Evolutionary conservation across 2,797 vertebrate species (phyloP).

Genomic region (Parauchenoglanis punctatus): DNA sequence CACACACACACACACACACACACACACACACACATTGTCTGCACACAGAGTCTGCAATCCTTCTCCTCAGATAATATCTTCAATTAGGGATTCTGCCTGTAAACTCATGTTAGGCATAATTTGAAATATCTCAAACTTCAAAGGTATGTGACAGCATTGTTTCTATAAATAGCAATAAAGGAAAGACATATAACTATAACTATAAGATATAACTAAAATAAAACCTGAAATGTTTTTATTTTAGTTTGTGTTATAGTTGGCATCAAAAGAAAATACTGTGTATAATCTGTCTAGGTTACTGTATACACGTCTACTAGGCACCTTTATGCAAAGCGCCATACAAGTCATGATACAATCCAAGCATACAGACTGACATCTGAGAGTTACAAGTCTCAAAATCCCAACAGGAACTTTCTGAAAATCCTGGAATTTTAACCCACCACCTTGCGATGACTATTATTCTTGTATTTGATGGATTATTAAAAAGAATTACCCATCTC

Average conservation of each 20-base stretch:
- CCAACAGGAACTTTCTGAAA: neutral
- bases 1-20: constrained; percentile 21
- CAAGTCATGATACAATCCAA: neutral
- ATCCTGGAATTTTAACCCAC: neutral
- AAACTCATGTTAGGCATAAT: constrained; percentile 52
- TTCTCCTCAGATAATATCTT: constrained; percentile 60
- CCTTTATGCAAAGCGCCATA: neutral
- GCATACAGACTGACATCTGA: neutral
- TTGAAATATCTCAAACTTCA: constrained; percentile 42
- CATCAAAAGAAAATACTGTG: neutral
- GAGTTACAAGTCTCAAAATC: neutral
- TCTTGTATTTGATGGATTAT: neutral
- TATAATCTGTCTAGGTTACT: neutral
- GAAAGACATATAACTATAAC: too few relatives aligned
- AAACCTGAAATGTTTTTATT: neutral
- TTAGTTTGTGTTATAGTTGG: neutral
- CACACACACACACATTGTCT: neutral
- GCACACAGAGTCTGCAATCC: neutral
- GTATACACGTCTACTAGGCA: neutral
- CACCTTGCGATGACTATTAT: neutral
- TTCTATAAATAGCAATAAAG: neutral
- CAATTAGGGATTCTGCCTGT: constrained; percentile 57
- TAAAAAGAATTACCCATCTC: neutral
- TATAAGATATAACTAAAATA: neutral
- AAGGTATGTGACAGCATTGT: neutral